Base-by-base conservation (phyloP, 2,113 vertebrate species). In the Sigmodon hispidus region DNA sequence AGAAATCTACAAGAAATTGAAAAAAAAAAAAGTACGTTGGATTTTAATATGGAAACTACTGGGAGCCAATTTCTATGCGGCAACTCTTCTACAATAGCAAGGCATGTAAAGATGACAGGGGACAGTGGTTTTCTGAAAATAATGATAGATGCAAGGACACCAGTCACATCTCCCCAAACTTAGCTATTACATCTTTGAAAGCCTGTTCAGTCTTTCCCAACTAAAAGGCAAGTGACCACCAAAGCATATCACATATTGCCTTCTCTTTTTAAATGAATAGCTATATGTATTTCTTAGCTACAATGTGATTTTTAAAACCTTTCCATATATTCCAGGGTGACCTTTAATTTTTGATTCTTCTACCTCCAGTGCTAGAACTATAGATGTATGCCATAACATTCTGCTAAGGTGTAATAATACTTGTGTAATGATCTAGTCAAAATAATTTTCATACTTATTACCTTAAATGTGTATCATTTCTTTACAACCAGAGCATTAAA, bases 21-120 rank as follows among this genome's bases (percentile, higher is more conserved):
- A 94, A 93, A 65, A 65, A 89, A 59, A 8, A 89, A 48, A 48
- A n/a, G n/a, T 40, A 72, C 95, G 17, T 86, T 92, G 84, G 80
- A 86, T 69, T 52, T 59, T 59, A 75, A 86, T 72, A 90, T 91
- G 86, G 89, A 94, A 96, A 96, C 73, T 84, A 26, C 84, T 67
- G 59, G 84, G 40, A 96, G 73, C 48, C 93, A 79, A 89, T 95
- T 95, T 93, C 76, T 55, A 87, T 72, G 69, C 70, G 45, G 11
- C 22, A 59, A 31, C 11, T 34, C 34, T 92, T 81, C 76, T 34
- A 55, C 86, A 89, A 75, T 77, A 70, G 87, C 34, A 21, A 45
- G 85, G 40, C 29, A 24, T 31, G 59, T 73, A 24, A 65, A 89
- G 83, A 48, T 87, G 92, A 94, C 24, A 91, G 94, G 59, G 70